Base-by-base conservation (phyloP, 2,113 vertebrate genomes). In the Colaptes auratus region DNA sequence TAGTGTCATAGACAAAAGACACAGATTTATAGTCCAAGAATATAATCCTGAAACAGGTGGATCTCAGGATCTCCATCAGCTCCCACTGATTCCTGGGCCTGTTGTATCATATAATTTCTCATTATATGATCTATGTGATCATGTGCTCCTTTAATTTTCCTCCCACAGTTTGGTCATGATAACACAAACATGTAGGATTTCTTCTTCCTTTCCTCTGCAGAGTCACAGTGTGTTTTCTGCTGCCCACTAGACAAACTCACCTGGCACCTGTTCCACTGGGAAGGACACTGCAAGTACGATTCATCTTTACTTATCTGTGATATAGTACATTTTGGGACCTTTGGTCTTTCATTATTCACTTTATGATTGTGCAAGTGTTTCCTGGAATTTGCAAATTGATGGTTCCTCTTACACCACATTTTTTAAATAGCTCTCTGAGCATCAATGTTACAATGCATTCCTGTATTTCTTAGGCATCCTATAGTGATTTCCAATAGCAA, bases 41-140 rank as follows among this genome's bases (percentile, higher is more conserved):
- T 0, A 0, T 33, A 39, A 44, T 6, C 12, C 28, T 50, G 64
- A 74, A 21, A 42, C 30, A 70, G 24, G 50, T 42, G 31, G 4
- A 56, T 33, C 31, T 79, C 33, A 31, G 33, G 4, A 64, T 33
- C 28, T 76, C 33, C 36, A 36, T 46, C 46, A 70, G 10, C 15
- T 76, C 31, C 28, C 23, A 35, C 31, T 42, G 46, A 19, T 35
- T 63, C 52, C 25, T 59, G 19, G 30, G 21, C 42, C 25, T 5
- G 24, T 24, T 19, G 71, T 50, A 65, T 58, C 35, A n/a, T 12
- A 15, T 28, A 2, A 4, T 70, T 76, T 61, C 33, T 61, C n/a
- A n/a, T n/a, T n/a, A n/a, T n/a, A n/a, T n/a, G n/a, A n/a, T n/a
- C n/a, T 91, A 81, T 0, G n/a, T 33, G 20, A 60, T 30, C 27